These are phyloP conservation scores for Drosophila testacea DNA, from an alignment of 2,888 invertebrate genomes.

Conservation along the genomic window DNA sequence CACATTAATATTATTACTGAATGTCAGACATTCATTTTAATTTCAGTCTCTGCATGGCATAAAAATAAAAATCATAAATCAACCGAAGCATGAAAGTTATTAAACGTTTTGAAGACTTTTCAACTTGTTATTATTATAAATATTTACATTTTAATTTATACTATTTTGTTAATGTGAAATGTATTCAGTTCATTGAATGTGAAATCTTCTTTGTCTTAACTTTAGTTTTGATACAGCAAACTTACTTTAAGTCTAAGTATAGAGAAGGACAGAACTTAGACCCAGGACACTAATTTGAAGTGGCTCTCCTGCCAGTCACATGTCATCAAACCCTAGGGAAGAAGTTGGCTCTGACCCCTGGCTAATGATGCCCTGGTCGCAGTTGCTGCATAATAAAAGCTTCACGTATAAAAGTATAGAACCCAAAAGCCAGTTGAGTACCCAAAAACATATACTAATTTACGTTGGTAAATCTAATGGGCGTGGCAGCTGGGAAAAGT, in stretches of 20 bases:
- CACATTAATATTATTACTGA: constrained; percentile 28
- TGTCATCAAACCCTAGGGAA: constrained; percentile 6
- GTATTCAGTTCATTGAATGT: too few species aligned
- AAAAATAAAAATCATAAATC: constrained; percentile 62
- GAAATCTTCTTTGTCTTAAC: too few species aligned
- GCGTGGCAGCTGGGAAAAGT: constrained; percentile 53
- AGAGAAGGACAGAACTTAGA: background rate
- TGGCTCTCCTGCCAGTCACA: constrained; percentile 21
- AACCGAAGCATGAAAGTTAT: constrained; percentile 52
- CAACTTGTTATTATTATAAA: too few species aligned
- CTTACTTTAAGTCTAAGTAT: constrained; percentile 20
- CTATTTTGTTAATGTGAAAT: too few species aligned
- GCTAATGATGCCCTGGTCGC: constrained; percentile 41
- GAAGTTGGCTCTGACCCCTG: constrained; percentile 22
- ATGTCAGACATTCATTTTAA: constrained; percentile 59
- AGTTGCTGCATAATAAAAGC: constrained; percentile 49
- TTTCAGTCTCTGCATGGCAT: background rate
- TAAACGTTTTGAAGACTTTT: background rate
- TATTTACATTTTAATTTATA: too few species aligned
- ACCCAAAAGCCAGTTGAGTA: constrained; percentile 18
- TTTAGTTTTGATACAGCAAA: too few species aligned
- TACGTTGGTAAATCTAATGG: constrained; percentile 42
- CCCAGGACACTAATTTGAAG: constrained; percentile 26
- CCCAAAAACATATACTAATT: constrained; percentile 36
- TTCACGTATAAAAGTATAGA: constrained; percentile 1